A percentile compares a stretch with the other conserved stretches of the same genome.
Conservation (phyloP, 2,113 vertebrate species). For the Philantomba maxwellii region DNA sequence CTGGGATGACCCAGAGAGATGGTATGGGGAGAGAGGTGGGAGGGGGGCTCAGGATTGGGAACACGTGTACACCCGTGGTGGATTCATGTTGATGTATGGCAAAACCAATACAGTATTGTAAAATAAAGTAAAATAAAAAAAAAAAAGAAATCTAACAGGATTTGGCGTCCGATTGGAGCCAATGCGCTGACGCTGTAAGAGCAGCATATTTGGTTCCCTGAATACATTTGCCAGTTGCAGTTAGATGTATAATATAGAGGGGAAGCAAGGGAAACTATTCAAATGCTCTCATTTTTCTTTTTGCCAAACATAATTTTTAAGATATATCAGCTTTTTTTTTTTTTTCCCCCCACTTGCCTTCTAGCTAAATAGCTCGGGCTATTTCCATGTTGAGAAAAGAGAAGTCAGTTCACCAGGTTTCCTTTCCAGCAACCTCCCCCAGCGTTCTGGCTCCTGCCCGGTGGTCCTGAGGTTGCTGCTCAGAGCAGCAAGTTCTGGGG, state of each 20-base stretch:
- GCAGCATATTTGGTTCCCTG: conserved; percentile 38
- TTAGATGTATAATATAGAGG: conserved; percentile 34
- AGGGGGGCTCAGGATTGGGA: no score
- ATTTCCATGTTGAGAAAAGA: conserved; percentile 18
- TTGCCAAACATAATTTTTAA: conserved; percentile 16
- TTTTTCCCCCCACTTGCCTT: conserved; percentile 3
- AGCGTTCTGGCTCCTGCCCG: neutral
- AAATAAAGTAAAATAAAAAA: no score
- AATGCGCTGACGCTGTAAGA: neutral
- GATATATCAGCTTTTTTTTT: conserved; percentile 4
- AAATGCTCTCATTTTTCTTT: conserved; percentile 56
- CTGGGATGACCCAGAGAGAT: neutral
- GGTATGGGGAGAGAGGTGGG: no score
- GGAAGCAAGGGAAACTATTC: conserved; percentile 15
- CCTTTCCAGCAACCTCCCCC: neutral
- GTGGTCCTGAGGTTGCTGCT: neutral
- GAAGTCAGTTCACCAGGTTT: neutral
- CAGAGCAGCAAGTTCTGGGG: neutral
- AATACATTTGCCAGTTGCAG: conserved; percentile 51
- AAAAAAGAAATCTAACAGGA: conserved; percentile 13
- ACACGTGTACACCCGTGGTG: no score
- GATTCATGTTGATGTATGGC: no score
- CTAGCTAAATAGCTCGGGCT: neutral
- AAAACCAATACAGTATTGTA: no score
- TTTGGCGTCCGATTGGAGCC: conserved; percentile 41